Conservation (phyloP, 2,797 vertebrate genomes). For the Triplophysa yarkandensis region DNA sequence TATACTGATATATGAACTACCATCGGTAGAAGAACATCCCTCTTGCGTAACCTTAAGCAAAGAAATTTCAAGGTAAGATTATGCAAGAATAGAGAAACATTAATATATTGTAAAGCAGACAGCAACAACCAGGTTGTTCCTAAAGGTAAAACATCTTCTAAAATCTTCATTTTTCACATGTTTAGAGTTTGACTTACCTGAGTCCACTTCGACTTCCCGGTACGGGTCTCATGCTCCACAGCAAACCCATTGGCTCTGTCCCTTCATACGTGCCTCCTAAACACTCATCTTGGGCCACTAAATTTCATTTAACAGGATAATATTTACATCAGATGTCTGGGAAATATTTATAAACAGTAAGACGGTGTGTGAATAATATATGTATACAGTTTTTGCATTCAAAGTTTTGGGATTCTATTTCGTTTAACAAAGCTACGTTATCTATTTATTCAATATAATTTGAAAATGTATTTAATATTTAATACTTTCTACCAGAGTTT, state of each 20-base stretch:
- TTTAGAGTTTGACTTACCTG: slow-evolving; percentile 18
- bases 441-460: no score
- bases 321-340: neutral
- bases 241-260: slow-evolving; percentile 54
- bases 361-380: no score
- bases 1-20: slow-evolving; percentile 54
- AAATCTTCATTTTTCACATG: neutral
- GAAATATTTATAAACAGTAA: neutral
- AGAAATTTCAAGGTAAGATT: neutral
- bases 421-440: no score
- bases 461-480: no score
- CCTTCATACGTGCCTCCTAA: slow-evolving; percentile 52
- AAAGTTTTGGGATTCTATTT: no score
- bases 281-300: slow-evolving; percentile 48
- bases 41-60: slow-evolving; percentile 55
- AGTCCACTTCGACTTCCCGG: slow-evolving; percentile 54
- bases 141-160: neutral
- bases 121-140: neutral
- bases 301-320: slow-evolving; percentile 2
- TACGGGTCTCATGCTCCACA: slow-evolving; percentile 55
- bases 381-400: no score
- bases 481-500: no score
- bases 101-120: neutral
- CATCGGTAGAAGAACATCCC: slow-evolving; percentile 46
- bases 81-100: neutral